Percentiles rank a stretch among this genome's conserved stretches.
Evolutionary conservation across 2,113 vertebrate species (phyloP).

Genomic region (Neolamprologus brichardi): DNA sequence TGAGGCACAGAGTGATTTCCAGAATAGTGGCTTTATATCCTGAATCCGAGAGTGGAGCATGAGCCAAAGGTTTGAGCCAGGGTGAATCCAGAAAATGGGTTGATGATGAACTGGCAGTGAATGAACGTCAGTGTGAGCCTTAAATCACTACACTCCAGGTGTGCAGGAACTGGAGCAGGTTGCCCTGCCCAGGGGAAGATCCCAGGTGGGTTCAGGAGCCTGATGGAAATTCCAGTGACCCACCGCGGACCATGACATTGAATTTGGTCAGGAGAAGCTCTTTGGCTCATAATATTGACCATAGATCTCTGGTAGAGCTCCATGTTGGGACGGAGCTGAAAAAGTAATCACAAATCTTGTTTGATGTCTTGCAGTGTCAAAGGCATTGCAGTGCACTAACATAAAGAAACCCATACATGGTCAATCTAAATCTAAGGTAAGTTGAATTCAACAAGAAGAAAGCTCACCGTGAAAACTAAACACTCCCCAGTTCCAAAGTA

Average conservation of each 20-base stretch:
- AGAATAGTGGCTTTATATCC: no score
- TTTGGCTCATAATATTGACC: slow-evolving; percentile 72
- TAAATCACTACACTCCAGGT: no score
- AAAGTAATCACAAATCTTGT: neutral
- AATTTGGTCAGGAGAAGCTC: neutral
- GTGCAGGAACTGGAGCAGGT: no score
- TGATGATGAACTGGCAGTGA: no score
- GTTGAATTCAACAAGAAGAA: neutral
- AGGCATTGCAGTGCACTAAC: neutral
- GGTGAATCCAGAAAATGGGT: no score
- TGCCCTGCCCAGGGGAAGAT: no score
- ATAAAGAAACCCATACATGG: neutral
- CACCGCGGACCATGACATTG: no score
- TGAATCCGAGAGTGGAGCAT: no score
- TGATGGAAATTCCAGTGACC: neutral
- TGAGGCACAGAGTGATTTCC: no score
- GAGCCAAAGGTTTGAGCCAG: no score
- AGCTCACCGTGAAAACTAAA: slow-evolving; percentile 80
- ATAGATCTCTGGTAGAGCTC: slow-evolving; percentile 79
- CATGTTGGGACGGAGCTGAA: slow-evolving; percentile 76
- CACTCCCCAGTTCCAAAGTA: slow-evolving; percentile 75
- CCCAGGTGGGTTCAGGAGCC: neutral
- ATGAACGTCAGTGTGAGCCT: no score
- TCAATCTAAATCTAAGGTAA: neutral
- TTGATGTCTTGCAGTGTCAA: fast-evolving